Evolutionary conservation across 2,888 invertebrate genomes (phyloP), one percentile per base, ranked within the genome.

Genomic region (Polyploca ridens): DNA sequence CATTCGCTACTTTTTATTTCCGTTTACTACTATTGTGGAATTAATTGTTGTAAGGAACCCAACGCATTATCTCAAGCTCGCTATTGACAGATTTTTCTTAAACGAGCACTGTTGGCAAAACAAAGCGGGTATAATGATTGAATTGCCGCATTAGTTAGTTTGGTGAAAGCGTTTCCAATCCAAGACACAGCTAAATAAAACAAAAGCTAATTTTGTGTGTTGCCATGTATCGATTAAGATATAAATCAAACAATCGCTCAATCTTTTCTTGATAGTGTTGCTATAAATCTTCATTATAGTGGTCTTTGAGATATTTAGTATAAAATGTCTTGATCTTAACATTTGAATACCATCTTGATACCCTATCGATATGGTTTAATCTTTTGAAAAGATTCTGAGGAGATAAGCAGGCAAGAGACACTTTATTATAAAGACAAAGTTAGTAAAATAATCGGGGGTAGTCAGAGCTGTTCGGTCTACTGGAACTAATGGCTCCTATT

Each of bases 61-160:
- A n/a, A 19, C 33, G 6, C 4, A 33, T 27, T 33, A 27, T n/a
- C 27, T 33, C 72, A 72, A n/a, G 71, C 74, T 77, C 77, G 54
- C 19, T 3, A 54, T 79, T 73, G 75, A 68, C 72, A 66, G 71
- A 74, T 79, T 70, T 76, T 69, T 74, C 70, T 71, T 70, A 71
- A 76, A 77, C 77, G 74, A 77, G 77, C 72, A 78, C 71, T 63
- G 77, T 79, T 77, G 75, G 79, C 76, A 74, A 82, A 88, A 85
- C 85, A 85, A 86, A 86, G 79, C 76, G 70, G 63, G 63, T 75
- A 78, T 85, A 86, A 85, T 86, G 81, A 85, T 84, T 79, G 78
- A 84, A 88, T 85, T 83, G 81, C 76, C 75, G 78, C 80, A 77
- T 82, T 82, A 79, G 77, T 80, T 78, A 75, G 72, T 74, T 70